Conservation (phyloP, 2,888 invertebrate genomes). For the Coelopa pilipes region DNA sequence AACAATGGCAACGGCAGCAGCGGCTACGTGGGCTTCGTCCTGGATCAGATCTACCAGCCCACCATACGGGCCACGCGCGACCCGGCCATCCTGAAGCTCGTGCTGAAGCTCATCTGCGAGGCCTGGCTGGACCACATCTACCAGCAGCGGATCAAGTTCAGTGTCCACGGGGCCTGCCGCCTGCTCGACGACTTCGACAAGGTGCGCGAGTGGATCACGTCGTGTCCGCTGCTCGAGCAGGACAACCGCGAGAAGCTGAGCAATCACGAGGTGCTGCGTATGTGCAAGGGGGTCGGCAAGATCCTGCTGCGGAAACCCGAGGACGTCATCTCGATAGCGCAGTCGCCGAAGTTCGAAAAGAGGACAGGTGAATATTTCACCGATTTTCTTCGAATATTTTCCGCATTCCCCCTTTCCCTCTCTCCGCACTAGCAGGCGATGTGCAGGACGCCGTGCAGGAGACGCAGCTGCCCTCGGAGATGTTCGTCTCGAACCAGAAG, state of each 20-base stretch:
- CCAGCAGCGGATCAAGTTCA: slow-evolving; percentile 83
- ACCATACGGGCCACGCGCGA: slow-evolving; percentile 82
- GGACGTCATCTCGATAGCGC: slow-evolving; percentile 81
- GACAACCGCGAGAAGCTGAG: slow-evolving; percentile 66
- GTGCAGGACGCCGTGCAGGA: slow-evolving; percentile 69
- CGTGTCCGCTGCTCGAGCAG: slow-evolving; percentile 71
- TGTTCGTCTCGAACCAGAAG: slow-evolving; percentile 93
- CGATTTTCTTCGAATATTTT: too few species aligned
- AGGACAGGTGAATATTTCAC: slow-evolving; percentile 49
- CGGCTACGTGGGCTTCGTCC: slow-evolving; percentile 78
- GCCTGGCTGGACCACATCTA: slow-evolving; percentile 90
- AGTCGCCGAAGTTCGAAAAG: slow-evolving; percentile 63
- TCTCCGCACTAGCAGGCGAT: slow-evolving; percentile 52
- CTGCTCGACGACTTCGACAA: slow-evolving; percentile 84
- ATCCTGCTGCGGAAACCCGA: slow-evolving; percentile 83
- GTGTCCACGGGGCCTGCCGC: slow-evolving; percentile 81
- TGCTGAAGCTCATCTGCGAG: slow-evolving; percentile 84
- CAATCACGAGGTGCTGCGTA: slow-evolving; percentile 69
- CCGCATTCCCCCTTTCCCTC: too few species aligned
- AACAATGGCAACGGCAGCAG: slow-evolving; percentile 53
- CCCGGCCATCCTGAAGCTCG: slow-evolving; percentile 78
- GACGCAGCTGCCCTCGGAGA: slow-evolving; percentile 84
- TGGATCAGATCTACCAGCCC: slow-evolving; percentile 80
- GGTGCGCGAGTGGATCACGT: slow-evolving; percentile 79
- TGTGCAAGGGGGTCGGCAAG: slow-evolving; percentile 88